Base-by-base conservation (phyloP, 1,140 invertebrate species). In the Drosophila kikkawai region DNA sequence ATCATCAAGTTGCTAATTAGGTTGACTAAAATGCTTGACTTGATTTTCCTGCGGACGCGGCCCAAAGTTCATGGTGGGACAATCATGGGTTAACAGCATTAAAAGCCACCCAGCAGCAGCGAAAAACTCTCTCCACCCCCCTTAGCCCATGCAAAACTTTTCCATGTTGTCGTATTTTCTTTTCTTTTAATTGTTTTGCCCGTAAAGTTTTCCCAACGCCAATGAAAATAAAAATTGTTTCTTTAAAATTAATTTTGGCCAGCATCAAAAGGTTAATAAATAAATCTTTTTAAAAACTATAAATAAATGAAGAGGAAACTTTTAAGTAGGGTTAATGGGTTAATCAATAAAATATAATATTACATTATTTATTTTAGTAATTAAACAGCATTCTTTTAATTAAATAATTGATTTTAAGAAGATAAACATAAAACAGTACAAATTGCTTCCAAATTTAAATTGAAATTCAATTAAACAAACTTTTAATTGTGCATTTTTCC, bases 1-100 rank as follows among this genome's bases (percentile, higher is more conserved):
- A 90, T 88, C 87, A 90, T 88, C 86, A 88, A 90, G 78, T 76
- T 90, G 74, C 85, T 88, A 90, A 88, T 88, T 90, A 90, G 78
- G 85, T 90, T 88, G 85, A 73, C 81, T 84, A 57, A 81, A 88
- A 79, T 65, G 58, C 64, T 60, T 42, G 42, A 69, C n/a, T 57
- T 39, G 36, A 37, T 41, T 64, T 19, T 48, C 22, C 51, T 26
- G 50, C 61, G 42, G 67, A 42, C 58, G 36, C 60, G 44, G 48
- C 56, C 55, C 73, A 48, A 83, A 87, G 56, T 88, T 88, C 77
- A 51, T 29, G 56, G 58, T 45, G 37, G 32, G 60, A 42, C 41
- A 32, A 29, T 15, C 22, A 57, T n/a, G 53, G 67, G 53, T 36
- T 41, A 73, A 73, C 4, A 44, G 51, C 26, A 58, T 45, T 48